phyloP scores from a whole-genome alignment of 2,888 invertebrate genomes.

The Luffia ferchaultella region DNA sequence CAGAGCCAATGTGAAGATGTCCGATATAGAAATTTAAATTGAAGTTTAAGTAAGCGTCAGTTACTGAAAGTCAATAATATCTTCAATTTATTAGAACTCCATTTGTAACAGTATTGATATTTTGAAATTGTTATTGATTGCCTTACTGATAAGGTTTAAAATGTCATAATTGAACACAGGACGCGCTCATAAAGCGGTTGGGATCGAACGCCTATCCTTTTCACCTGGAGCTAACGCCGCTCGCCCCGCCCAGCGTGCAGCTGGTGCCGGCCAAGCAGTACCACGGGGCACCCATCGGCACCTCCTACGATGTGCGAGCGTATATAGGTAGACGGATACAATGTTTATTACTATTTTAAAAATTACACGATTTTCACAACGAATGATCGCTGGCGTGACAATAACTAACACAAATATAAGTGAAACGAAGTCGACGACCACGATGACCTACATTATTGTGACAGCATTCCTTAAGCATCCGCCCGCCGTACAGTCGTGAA shows the following conservation, averaged over 20 bases:
- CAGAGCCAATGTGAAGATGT: too few species aligned
- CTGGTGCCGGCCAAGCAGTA: slow-evolving; percentile 91
- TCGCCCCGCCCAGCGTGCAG: slow-evolving; percentile 92
- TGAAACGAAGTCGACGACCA: too few species aligned
- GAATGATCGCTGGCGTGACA: background rate
- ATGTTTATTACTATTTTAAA: slow-evolving; percentile 31
- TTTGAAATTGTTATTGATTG: too few species aligned
- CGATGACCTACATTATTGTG: too few species aligned
- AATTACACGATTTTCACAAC: background rate
- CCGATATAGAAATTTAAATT: too few species aligned
- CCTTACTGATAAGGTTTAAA: too few species aligned
- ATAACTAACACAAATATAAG: background rate
- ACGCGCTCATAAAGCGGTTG: slow-evolving; percentile 78
- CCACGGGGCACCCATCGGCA: slow-evolving; percentile 90
- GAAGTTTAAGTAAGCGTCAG: too few species aligned
- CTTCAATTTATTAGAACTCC: too few species aligned
- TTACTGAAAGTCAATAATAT: too few species aligned
- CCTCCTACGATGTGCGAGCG: slow-evolving; percentile 88
- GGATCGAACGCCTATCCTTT: slow-evolving; percentile 84
- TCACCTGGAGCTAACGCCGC: slow-evolving; percentile 79
- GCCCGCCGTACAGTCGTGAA: too few species aligned
- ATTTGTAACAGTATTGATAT: too few species aligned
- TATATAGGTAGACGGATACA: slow-evolving; percentile 89
- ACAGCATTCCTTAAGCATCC: too few species aligned
- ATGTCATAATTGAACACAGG: slow-evolving; percentile 64